Percentiles rank a stretch among this genome's conserved stretches.
phyloP scores from a whole-genome alignment of 2,797 vertebrate species.

The Nothura maculosa region DNA sequence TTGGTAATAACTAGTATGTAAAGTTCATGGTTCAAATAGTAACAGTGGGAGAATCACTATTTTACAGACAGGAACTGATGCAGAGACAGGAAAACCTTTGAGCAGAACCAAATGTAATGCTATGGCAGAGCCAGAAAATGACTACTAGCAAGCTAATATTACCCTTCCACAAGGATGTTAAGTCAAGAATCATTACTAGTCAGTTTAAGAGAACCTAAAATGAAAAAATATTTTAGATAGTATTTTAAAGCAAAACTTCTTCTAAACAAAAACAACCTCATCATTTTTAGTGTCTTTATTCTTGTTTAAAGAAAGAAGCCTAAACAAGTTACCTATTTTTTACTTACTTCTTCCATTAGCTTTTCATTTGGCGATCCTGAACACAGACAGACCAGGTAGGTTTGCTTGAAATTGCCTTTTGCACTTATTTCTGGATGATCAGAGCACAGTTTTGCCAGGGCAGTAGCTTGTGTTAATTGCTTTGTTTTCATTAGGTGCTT shows the following conservation, averaged over 20 bases:
- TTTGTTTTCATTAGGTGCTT: constrained; percentile 94
- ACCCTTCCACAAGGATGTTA: background rate
- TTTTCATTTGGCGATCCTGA: constrained; percentile 89
- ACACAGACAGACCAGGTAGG: constrained; percentile 94
- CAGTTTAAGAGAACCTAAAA: background rate
- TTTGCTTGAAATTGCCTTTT: constrained; percentile 93
- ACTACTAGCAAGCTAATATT: background rate
- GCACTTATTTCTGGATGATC: constrained; percentile 87
- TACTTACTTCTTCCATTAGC: constrained; percentile 93
- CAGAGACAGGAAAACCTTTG: background rate
- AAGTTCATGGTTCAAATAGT: background rate
- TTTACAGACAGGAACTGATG: background rate
- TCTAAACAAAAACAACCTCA: background rate
- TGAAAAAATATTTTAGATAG: background rate
- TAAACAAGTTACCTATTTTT: constrained; percentile 1
- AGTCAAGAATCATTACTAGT: background rate
- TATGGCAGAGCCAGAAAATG: background rate
- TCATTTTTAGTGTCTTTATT: background rate
- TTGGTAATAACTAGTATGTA: background rate
- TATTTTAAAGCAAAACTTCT: background rate
- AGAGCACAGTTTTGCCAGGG: constrained; percentile 90
- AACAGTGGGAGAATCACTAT: background rate
- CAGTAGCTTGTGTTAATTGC: constrained; percentile 86
- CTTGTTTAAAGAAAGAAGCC: background rate
- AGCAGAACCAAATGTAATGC: background rate